Base-by-base conservation (phyloP, 2,797 vertebrate genomes). In the Halcyon leucocephala region DNA sequence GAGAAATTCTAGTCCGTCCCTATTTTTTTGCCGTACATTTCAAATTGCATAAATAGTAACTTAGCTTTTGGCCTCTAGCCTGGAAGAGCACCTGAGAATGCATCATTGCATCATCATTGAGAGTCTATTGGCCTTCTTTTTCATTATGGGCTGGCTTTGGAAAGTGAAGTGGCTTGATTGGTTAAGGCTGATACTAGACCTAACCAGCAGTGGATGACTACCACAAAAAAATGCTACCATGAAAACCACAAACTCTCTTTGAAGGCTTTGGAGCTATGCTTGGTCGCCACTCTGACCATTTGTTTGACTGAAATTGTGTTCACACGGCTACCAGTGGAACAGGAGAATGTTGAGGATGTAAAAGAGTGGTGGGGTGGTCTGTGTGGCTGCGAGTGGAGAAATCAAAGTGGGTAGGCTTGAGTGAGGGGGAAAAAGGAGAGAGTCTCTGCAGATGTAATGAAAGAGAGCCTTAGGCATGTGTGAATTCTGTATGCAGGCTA, bases 1-100 rank as follows among this genome's bases (percentile, higher is more conserved):
- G 41, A 90, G 67, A 86, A 89, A 77, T 80, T 95, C 90, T 79
- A 61, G 83, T 72, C 86, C 15, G 80, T 73, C 58, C 64, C 42
- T 95, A 57, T 86, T 93, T 96, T 89, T 71, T 58, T 90, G 60
- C 77, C 44, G 49, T 91, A 95, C 90, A 77, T 96, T 96, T 93
- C 78, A 79, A 93, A 90, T 44, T 77, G 48, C 73, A 25, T 90
- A 89, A 89, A 90, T 39, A 74, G 91, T 76, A 92, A 86, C 91
- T 73, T 85, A 39, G 72, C 49, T 86, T 57, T 87, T 95, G 96
- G 93, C 71, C 52, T 80, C 2, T 0, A 71, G 86, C 94, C 93
- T 93, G 21, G 31, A 42, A 74, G 62, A 92, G 78, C 90, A 95
- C 94, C 93, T 90, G 94, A 95, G 91, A 96, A 61, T 37, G 15